Evolutionary conservation across 1,140 invertebrate genomes (phyloP), one percentile per base, ranked within the genome.

Genomic region (Lasioglossum albipes): DNA sequence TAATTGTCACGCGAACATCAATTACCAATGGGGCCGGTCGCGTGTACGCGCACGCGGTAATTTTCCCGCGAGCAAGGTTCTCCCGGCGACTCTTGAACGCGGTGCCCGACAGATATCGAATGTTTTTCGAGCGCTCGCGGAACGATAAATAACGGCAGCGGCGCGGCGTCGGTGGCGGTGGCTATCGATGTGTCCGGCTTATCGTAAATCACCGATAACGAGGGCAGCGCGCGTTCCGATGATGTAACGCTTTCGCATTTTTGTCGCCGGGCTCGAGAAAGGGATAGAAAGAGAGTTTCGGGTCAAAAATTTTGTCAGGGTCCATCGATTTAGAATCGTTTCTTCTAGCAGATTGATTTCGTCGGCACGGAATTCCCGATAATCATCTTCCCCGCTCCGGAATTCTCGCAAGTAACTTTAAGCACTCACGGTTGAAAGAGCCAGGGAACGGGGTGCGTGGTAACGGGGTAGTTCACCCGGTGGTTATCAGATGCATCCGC

Each of bases 141-240:
- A n/a, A 79, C 59, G 59, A 52, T 70, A 79, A 79, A 65, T 66
- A 71, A 54, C 49, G 36, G 36, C 36, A 36, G 36, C 36, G 36
- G 31, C 31, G 31, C 31, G 31, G 36, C 36, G 36, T 3, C 36
- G 36, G 36, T 5, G 31, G 16, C 16, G 2, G 36, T 10, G 20
- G 69, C 20, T 73, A 79, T 79, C 78, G 62, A 27, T 59, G 22
- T 75, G 41, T 9, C 49, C 36, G 41, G 61, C 62, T 80, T 80
- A 80, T 80, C 78, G 54, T 52, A 59, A 66, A 75, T 68, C 71
- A 75, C 41, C 42, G 71, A 79, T 74, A 68, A 7, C 78, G 3
- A 45, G 22, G 57, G 22, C 52, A 6, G 45, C 27, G 52, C 52
- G 52, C 52, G 52, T 49, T 36, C 9, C 77, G 36, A 65, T 74